Conservation (phyloP, 2,888 invertebrate species). For the Diogma glabrata region DNA sequence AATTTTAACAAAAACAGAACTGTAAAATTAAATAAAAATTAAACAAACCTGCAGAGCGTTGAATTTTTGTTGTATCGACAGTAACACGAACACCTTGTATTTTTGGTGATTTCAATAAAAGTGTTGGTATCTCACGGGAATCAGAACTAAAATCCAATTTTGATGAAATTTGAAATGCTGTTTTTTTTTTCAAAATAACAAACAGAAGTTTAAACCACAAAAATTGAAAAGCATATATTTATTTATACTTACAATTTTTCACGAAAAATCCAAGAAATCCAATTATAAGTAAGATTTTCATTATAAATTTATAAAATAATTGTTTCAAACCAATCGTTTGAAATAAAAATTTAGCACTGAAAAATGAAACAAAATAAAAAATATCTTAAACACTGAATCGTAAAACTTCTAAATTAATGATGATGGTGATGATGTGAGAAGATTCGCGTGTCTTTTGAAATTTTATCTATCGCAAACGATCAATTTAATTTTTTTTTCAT, state of each 20-base stretch:
- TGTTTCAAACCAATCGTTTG: constrained; percentile 2
- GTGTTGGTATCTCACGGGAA: constrained; percentile 16
- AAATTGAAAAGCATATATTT: background rate
- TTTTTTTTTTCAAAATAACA: too few relatives aligned
- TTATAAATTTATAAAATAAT: background rate
- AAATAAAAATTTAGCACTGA: background rate
- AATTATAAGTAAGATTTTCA: constrained; percentile 2
- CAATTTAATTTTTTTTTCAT: background rate
- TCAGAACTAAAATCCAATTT: constrained; percentile 28
- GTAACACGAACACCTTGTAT: constrained; percentile 37
- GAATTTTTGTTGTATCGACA: constrained; percentile 34
- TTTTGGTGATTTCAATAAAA: constrained; percentile 27
- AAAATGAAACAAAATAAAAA: background rate
- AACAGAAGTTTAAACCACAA: too few relatives aligned
- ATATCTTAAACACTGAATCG: background rate
- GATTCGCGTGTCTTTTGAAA: constrained; percentile 7
- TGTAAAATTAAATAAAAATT: constrained; percentile 4
- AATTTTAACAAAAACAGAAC: too few relatives aligned
- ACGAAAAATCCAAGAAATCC: background rate
- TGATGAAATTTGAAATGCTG: background rate
- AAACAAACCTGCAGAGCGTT: constrained; percentile 30
- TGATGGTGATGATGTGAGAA: constrained; percentile 3
- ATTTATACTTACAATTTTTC: constrained; percentile 5
- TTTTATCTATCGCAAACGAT: constrained; percentile 2
- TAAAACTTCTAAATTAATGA: background rate